A percentile compares a stretch with the other conserved stretches of the same genome.
phyloP scores from a whole-genome alignment of 1,140 invertebrate species.

The Trichonephila clavata region DNA sequence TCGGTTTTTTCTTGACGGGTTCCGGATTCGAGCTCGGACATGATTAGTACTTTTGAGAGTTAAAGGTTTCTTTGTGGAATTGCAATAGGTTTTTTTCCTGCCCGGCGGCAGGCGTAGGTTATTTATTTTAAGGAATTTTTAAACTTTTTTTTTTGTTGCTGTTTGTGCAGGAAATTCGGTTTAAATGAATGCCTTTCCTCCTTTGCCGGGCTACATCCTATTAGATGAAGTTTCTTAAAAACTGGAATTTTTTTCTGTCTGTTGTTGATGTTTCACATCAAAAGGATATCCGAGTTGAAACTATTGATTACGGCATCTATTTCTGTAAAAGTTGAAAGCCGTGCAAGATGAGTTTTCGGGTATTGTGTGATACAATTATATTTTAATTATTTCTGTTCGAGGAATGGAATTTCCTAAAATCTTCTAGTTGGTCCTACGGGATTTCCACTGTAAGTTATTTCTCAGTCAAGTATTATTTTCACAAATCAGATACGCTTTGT shows the following conservation, averaged over 20 bases:
- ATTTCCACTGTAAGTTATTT: too few relatives aligned
- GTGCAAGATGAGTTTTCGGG: too few relatives aligned
- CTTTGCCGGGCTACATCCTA: neutral
- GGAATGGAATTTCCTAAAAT: too few relatives aligned
- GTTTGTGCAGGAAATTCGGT: neutral
- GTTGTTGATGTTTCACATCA: neutral
- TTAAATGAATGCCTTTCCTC: neutral
- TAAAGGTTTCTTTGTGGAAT: slow-evolving; percentile 14
- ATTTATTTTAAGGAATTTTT: neutral
- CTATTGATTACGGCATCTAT: too few relatives aligned
- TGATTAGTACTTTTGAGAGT: neutral
- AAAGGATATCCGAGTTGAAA: neutral
- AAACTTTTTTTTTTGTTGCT: neutral
- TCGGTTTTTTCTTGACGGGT: neutral
- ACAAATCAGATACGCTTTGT: too few relatives aligned
- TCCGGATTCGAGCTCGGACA: neutral
- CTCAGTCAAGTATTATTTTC: too few relatives aligned
- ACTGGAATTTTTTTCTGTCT: neutral
- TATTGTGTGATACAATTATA: too few relatives aligned
- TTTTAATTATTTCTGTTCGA: too few relatives aligned
- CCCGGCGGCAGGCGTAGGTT: neutral
- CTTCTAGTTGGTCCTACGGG: too few relatives aligned
- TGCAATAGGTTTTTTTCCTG: neutral
- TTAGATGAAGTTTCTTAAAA: neutral
- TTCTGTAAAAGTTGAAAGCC: too few relatives aligned